Conservation (phyloP, 2,888 invertebrate genomes). For the Crepidodera aurea region DNA sequence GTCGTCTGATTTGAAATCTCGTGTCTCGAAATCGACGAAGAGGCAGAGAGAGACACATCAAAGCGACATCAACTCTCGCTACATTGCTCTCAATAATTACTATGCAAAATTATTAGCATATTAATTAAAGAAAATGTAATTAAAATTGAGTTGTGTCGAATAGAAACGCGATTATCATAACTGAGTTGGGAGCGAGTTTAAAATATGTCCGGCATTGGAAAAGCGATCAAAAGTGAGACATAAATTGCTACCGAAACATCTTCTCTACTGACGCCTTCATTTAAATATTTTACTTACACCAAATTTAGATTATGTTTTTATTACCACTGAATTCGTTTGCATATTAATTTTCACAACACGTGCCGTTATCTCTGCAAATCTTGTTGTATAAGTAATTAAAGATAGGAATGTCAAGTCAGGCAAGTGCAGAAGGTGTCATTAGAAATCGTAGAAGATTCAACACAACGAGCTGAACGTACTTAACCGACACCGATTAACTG, state of each 20-base stretch:
- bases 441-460: too few relatives aligned
- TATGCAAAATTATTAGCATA: slow-evolving; percentile 66
- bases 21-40: neutral
- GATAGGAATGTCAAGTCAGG: too few relatives aligned
- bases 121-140: slow-evolving; percentile 66
- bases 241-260: slow-evolving; percentile 59
- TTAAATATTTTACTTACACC: slow-evolving; percentile 53
- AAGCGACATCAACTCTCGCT: slow-evolving; percentile 62
- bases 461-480: too few relatives aligned
- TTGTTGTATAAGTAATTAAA: too few relatives aligned
- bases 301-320: slow-evolving; percentile 58
- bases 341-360: slow-evolving; percentile 51
- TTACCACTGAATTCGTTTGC: slow-evolving; percentile 59
- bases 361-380: slow-evolving; percentile 21
- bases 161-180: slow-evolving; percentile 60
- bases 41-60: slow-evolving; percentile 54
- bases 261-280: slow-evolving; percentile 60
- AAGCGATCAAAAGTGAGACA: slow-evolving; percentile 59
- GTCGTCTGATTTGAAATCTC: neutral
- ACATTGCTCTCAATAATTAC: slow-evolving; percentile 65
- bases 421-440: too few relatives aligned
- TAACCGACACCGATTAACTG: too few relatives aligned
- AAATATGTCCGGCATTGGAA: slow-evolving; percentile 58
- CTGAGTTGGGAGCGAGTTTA: slow-evolving; percentile 53
- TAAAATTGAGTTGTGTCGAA: slow-evolving; percentile 64